phyloP scores from a whole-genome alignment of 2,888 invertebrate species.

The Caenorhabditis auriculariae region DNA sequence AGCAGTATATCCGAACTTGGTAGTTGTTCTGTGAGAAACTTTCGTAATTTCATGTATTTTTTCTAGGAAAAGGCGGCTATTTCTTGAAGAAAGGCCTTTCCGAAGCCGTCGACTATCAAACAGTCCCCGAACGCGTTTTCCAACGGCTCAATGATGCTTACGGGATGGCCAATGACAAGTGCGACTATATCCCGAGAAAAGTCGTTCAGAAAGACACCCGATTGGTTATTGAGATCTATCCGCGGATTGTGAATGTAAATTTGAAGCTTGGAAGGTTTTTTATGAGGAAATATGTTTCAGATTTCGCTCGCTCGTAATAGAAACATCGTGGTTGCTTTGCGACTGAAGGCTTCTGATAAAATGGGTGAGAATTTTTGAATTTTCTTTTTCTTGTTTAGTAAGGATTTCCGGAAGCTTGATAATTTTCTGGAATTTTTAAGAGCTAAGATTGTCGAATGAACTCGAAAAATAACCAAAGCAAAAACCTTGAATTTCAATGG shows the following conservation, averaged over 20 bases:
- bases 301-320: slow-evolving; percentile 31
- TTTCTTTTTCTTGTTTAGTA: not conserved
- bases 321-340: slow-evolving; percentile 10
- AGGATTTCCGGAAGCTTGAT: slow-evolving; percentile 2
- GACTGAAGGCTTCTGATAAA: slow-evolving; percentile 28
- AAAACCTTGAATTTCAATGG: too few species aligned
- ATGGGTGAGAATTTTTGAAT: slow-evolving; percentile 25
- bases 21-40: too few species aligned
- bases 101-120: slow-evolving; percentile 38
- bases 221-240: slow-evolving; percentile 47
- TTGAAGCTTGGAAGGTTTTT: not conserved
- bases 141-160: slow-evolving; percentile 18
- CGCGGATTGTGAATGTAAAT: slow-evolving; percentile 42
- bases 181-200: slow-evolving; percentile 42
- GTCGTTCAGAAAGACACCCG: slow-evolving; percentile 31
- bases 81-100: slow-evolving; percentile 28
- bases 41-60: too few species aligned
- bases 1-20: slow-evolving; percentile 18
- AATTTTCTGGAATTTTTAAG: not conserved
- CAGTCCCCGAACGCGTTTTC: slow-evolving; percentile 38
- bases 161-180: slow-evolving; percentile 35
- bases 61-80: slow-evolving; percentile 12
- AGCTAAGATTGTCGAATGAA: not conserved
- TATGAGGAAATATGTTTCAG: slow-evolving; percentile 12
- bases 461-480: too few species aligned